Percentiles rank a stretch among this genome's conserved stretches.
Conservation (phyloP, 92 coral and sea anemone species). For the Palythoa heliodiscus region DNA sequence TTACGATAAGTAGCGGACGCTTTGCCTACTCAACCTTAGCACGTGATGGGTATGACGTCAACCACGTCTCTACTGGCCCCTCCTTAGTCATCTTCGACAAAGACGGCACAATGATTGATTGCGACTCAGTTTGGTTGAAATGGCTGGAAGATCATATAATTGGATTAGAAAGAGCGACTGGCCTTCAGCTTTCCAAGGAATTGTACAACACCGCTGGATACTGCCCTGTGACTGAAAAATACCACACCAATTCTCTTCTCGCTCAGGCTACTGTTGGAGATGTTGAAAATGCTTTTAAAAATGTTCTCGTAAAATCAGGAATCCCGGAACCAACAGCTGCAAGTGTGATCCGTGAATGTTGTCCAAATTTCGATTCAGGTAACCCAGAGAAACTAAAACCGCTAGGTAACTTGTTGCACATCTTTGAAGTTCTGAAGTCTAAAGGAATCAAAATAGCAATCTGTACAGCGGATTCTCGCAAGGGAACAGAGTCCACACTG, state of each 20-base stretch:
- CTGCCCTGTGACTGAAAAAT: conserved; percentile 67
- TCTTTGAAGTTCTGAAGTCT: conserved; percentile 71
- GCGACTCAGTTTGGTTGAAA: conserved; percentile 88
- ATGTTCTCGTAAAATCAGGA: conserved; percentile 74
- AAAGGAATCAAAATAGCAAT: conserved; percentile 84
- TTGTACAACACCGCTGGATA: conserved; percentile 83
- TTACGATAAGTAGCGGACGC: neutral
- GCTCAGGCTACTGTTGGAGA: conserved; percentile 91
- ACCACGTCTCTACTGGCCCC: conserved; percentile 50
- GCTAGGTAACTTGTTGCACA: conserved; percentile 69
- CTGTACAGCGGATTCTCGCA: conserved; percentile 89
- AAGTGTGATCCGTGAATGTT: conserved; percentile 71
- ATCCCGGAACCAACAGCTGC: conserved; percentile 58
- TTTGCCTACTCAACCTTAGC: conserved; percentile 54
- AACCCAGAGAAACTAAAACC: conserved; percentile 65
- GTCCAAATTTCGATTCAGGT: conserved; percentile 80
- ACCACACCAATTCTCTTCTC: conserved; percentile 71
- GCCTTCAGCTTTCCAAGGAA: conserved; percentile 69
- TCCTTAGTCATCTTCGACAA: conserved; percentile 91
- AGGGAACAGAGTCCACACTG: conserved; percentile 87
- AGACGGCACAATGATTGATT: conserved; percentile 94
- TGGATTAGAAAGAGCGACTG: conserved; percentile 74
- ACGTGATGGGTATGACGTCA: conserved; percentile 57
- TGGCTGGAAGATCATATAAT: conserved; percentile 84
- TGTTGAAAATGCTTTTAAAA: conserved; percentile 71